A percentile compares a stretch with the other conserved stretches of the same genome.
These are phyloP conservation scores for Scaptomyza cyrtandrae DNA, from an alignment of 2,888 invertebrate genomes.

Conservation along the genomic window DNA sequence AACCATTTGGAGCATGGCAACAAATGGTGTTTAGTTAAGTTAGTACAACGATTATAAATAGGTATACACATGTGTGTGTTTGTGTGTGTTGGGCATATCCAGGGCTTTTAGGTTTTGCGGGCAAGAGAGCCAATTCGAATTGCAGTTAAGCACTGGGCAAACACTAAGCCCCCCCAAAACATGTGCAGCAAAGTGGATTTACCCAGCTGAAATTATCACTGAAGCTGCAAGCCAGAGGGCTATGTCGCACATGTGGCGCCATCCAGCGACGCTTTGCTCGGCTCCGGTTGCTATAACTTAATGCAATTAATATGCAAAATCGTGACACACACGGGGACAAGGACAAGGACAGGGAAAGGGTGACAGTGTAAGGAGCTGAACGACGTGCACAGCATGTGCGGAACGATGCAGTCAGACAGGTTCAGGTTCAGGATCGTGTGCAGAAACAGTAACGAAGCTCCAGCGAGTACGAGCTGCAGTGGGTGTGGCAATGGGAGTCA, in stretches of 20 bases:
- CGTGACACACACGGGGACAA: slow-evolving; percentile 70
- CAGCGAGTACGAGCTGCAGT: slow-evolving; percentile 25
- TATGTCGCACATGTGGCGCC: slow-evolving; percentile 73
- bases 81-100: slow-evolving; percentile 9
- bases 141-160: slow-evolving; percentile 65
- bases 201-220: slow-evolving; percentile 76
- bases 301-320: slow-evolving; percentile 83
- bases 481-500: slow-evolving; percentile 14
- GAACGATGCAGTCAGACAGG: slow-evolving; percentile 70
- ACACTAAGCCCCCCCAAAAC: slow-evolving; percentile 57
- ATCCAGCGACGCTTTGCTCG: slow-evolving; percentile 43
- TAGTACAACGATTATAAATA: slow-evolving; percentile 39
- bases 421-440: slow-evolving; percentile 65
- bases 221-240: slow-evolving; percentile 48
- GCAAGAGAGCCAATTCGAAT: slow-evolving; percentile 37
- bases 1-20: slow-evolving; percentile 41
- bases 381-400: slow-evolving; percentile 78
- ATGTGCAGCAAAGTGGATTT: slow-evolving; percentile 80
- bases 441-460: slow-evolving; percentile 59
- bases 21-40: slow-evolving; percentile 47
- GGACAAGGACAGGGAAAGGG: slow-evolving; percentile 10
- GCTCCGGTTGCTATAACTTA: slow-evolving; percentile 76
- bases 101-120: slow-evolving; percentile 37
- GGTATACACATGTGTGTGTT: slow-evolving; percentile 3
- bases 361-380: slow-evolving; percentile 17